Evolutionary conservation across 2,113 vertebrate species (phyloP), one percentile per base, ranked within the genome.

Genomic region (Lamprologus speciosus): DNA sequence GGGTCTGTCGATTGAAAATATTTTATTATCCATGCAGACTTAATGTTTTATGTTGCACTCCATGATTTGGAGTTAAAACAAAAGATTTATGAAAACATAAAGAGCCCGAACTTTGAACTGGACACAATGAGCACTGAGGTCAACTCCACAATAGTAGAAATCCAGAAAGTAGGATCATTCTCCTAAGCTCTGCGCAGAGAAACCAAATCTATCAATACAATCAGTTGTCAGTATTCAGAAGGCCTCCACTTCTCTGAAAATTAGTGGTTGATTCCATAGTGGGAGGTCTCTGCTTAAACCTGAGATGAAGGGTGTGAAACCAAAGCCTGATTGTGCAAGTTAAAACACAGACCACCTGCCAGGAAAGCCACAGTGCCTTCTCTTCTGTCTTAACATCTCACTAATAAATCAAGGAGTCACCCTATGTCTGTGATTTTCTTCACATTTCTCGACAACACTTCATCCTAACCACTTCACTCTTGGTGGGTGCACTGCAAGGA

Each of bases 301-400:
- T 54, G 88, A 95, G 93, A 95, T 90, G 92, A 92, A 93, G 90
- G 88, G 93, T 93, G 92, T 92, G 94, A 95, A 95, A 95, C 95
- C 58, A 86, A 90, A 96, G 93, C 88, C 89, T 93, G 90, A 95
- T 90, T 93, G 90, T 90, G 84, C 40, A 55, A 90, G 85, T 90
- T 88, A 84, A 94, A 92, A 92, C 87, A 84, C 47, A 88, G 93
- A 94, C 94, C 95, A 92, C 94, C 93, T 84, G 83, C 88, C 19
- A 90, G 88, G 91, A 91, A 88, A 92, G 82, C 73, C 60, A 33
- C 86, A 50, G 55, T 5, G 9, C 58, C 55, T 55, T 55, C 75
- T 60, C 80, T 68, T 65, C 58, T 73, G 70, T 45, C 80, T 33
- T 33, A 50, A 78, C 73, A 78, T 78, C 73, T 51, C 70, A 78